Base-by-base conservation (phyloP, 2,113 vertebrate genomes). In the Hiodon tergisus region DNA sequence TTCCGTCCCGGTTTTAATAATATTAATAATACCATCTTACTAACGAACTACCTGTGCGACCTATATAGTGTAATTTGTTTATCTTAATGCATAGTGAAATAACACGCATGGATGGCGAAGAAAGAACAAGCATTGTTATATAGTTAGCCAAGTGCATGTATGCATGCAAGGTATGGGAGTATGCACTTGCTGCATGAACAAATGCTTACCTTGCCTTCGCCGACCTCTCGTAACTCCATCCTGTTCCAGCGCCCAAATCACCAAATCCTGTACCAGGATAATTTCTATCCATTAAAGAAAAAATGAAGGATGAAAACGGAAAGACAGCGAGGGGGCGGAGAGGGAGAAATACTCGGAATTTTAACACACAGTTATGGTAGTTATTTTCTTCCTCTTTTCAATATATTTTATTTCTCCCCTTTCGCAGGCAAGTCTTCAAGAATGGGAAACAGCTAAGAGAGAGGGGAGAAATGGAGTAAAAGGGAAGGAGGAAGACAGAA, bases 201-300 rank as follows among this genome's bases (percentile, higher is more conserved):
- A 69, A 83, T 86, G 81, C 90, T 92, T 93, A 96, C 95, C 95
- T 96, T 90, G 95, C 94, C 93, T 96, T 96, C 78, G 94, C 94
- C 82, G 95, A 93, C 89, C 95, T 91, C 89, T 96, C 95, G 93
- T 96, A 96, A 92, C 92, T 96, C 95, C 95, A 96, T 94, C 95
- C 95, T 90, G 94, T 91, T 89, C 95, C 95, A 89, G 94, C 93
- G 87, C 93, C 94, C 90, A 96, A 85, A 93, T 96, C 95, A 77
- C 95, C 94, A 82, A 96, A 96, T 81, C 95, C 94, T 89, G 95
- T 92, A 91, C 93, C 93, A 83, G 95, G 94, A 91, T 96, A 96
- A 93, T 96, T 96, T 89, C 95, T 95, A 92, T 96, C 95, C 95
- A 96, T 96, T 83, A 87, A 90, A 79, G 31, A 31, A 67, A 82